A percentile compares a stretch with the other conserved stretches of the same genome.
These are phyloP conservation scores for Heliocidaris tuberculata DNA, from an alignment of 35 echinoderm and acorn worm species.

Conservation along the genomic window DNA sequence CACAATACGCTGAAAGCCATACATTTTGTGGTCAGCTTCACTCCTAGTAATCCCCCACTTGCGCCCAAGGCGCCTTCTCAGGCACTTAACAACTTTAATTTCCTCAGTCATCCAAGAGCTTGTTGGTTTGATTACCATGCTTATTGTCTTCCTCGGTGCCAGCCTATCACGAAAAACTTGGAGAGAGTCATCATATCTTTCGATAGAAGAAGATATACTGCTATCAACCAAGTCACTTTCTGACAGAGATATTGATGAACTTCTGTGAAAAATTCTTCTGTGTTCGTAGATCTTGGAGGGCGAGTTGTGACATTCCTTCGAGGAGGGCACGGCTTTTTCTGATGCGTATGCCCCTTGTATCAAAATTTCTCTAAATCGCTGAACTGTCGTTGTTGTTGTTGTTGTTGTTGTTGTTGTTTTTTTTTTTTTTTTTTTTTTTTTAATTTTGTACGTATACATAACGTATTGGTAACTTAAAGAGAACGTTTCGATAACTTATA, in stretches of 20 bases:
- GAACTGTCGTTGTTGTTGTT: no score
- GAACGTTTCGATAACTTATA: no score
- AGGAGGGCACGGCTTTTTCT: slow-evolving; percentile 12
- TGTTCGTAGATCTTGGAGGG: slow-evolving; percentile 31
- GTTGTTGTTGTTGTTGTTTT: no score
- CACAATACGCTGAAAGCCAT: no score
- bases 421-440: no score
- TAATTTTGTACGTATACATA: no score
- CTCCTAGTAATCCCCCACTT: not conserved
- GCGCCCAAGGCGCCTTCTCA: slow-evolving; percentile 22
- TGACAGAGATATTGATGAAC: slow-evolving; percentile 34
- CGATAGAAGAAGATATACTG: slow-evolving; percentile 8
- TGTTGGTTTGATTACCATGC: slow-evolving; percentile 35
- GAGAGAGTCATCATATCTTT: slow-evolving; percentile 45
- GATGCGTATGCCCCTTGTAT: no score
- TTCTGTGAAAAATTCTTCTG: slow-evolving; percentile 34
- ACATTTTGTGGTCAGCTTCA: no score
- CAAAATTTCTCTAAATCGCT: no score
- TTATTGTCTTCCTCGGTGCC: slow-evolving; percentile 34
- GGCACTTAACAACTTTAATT: slow-evolving; percentile 32
- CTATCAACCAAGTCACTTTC: not conserved
- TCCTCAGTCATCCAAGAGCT: slow-evolving; percentile 49
- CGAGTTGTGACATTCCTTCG: slow-evolving; percentile 55
- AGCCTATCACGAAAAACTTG: slow-evolving; percentile 8
- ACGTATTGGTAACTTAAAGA: no score